Conservation (phyloP, 2,797 vertebrate species). For the Acridotheres tristis region DNA sequence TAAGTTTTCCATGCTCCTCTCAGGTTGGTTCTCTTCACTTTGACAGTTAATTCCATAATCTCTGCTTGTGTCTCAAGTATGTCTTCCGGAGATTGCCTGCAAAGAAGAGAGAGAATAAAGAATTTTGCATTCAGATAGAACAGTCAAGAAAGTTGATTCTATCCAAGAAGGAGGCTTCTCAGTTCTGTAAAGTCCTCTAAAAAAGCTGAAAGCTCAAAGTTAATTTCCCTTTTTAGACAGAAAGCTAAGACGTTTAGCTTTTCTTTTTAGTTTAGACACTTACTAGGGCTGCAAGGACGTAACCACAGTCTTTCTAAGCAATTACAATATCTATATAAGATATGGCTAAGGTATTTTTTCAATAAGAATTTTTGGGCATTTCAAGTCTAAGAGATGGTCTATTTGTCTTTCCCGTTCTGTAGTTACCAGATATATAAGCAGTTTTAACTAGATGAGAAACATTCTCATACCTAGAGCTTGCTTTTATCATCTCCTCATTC, state of each 20-base stretch:
- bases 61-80: neutral
- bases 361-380: neutral
- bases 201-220: neutral
- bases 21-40: neutral
- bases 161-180: neutral
- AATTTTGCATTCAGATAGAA: neutral
- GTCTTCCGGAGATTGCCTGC: neutral
- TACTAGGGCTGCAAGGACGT: neutral
- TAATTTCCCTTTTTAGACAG: neutral
- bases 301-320: neutral
- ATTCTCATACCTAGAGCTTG: neutral
- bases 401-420: neutral
- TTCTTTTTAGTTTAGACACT: neutral
- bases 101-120: neutral
- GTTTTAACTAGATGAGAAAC: neutral
- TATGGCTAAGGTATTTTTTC: neutral
- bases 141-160: neutral
- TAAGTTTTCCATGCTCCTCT: neutral
- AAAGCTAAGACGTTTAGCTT: neutral
- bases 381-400: neutral
- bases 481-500: neutral
- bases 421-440: neutral
- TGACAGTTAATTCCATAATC: neutral
- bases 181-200: neutral
- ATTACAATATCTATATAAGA: neutral